Evolutionary conservation across 1,140 invertebrate genomes (phyloP).

Genomic region (Zaprionus capensis): DNA sequence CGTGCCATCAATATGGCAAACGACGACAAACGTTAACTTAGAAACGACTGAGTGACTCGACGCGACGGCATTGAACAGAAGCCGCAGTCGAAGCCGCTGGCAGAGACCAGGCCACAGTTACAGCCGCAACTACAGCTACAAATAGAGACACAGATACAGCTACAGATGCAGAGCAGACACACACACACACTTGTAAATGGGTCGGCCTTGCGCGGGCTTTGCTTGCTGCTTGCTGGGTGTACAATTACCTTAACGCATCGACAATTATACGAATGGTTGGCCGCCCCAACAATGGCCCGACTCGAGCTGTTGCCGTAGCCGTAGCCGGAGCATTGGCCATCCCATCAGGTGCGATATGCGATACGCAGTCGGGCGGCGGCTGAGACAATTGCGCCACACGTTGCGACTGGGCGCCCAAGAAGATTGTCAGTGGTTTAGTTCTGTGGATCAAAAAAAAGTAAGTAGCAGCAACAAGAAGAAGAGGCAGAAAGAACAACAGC

Average conservation of each 20-base stretch:
- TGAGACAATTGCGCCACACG: conserved; percentile 77
- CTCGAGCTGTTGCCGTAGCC: background rate
- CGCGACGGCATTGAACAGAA: conserved; percentile 71
- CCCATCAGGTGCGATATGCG: conserved; percentile 82
- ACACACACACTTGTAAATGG: conserved; percentile 40
- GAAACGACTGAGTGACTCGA: conserved; percentile 71
- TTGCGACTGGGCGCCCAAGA: conserved; percentile 78
- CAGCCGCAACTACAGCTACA: conserved; percentile 3
- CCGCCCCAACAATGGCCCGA: conserved; percentile 45
- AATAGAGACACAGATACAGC: conserved; percentile 44
- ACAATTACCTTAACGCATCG: conserved; percentile 84
- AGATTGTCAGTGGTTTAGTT: conserved; percentile 57
- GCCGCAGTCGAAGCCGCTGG: conserved; percentile 18
- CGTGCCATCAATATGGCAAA: conserved; percentile 80
- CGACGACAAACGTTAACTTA: conserved; percentile 77
- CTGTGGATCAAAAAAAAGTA: background rate
- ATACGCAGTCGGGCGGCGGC: conserved; percentile 67
- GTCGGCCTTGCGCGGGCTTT: conserved; percentile 61
- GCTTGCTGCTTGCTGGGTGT: conserved; percentile 58
- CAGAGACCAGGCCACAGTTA: conserved; percentile 20
- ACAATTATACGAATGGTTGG: conserved; percentile 84
- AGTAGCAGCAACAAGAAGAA: background rate
- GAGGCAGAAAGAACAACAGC: conserved; percentile 16
- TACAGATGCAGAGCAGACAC: conserved; percentile 8
- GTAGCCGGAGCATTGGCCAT: conserved; percentile 29